Evolutionary conservation across 2,797 vertebrate species (phyloP), one percentile per base, ranked within the genome.

Genomic region (Pangasius macronema): DNA sequence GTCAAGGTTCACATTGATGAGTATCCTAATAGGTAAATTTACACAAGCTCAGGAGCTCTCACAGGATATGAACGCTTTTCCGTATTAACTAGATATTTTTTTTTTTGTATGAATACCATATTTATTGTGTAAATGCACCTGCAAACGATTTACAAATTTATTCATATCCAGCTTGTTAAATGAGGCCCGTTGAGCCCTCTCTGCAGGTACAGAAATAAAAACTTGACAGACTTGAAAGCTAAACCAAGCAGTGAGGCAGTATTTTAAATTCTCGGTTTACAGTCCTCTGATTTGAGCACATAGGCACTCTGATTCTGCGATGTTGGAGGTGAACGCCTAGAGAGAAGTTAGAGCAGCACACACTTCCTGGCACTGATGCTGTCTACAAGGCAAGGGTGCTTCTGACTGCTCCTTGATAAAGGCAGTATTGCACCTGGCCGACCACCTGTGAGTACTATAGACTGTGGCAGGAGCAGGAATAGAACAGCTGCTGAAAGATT

Each of bases 401-500:
- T 81, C 59, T 27, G 68, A 59, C 68, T 67, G 36, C 70, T 53
- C 79, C 87, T 84, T 89, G 87, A 88, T 89, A 61, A 65, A 81
- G 73, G 46, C 9, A 10, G 86, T 81, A 76, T 87, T 84, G 80
- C 68, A 86, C 73, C 80, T 76, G 55, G 39, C 22, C 22, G 49
- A 79, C 51, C 59, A 65, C 72, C 59, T 67, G 79, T 36, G 59
- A 76, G 14, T 59, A 53, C 55, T 75, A 42, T 65, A 33, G 57
- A 27, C 61, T 59, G 75, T 84, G 83, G 79, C 51, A 81, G 65
- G 67, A 77, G 63, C 88, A 79, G 81, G 30, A 88, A 86, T 33
- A 83, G 88, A 88, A 86, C 88, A 86, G 39, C 85, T 79, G 80
- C 79, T 53, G 55, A 70, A 87, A 84, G 20, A 61, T 59, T 87